These are phyloP conservation scores for Melanogrammus aeglefinus DNA, from an alignment of 2,797 vertebrate species.

Conservation along the genomic window DNA sequence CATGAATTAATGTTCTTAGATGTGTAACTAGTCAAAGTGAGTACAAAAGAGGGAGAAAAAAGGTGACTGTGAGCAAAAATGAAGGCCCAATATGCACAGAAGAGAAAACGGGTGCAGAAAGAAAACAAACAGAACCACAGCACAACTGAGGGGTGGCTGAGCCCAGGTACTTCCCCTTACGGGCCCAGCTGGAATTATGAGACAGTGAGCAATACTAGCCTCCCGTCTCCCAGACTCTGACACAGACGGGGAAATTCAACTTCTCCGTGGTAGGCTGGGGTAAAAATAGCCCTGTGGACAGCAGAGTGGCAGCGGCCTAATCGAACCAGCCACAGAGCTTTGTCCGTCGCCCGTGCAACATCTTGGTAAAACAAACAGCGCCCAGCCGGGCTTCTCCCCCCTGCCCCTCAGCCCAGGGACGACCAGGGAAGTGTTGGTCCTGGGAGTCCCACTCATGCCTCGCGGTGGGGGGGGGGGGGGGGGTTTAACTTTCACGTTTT, in stretches of 20 bases:
- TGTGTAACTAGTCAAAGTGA: conserved; percentile 19
- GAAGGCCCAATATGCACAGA: conserved; percentile 18
- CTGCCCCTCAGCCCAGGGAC: background rate
- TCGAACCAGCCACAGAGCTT: conserved; percentile 20
- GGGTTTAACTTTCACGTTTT: background rate
- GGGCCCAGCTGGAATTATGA: conserved; percentile 72
- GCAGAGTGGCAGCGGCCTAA: conserved; percentile 36
- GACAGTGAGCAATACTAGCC: conserved; percentile 71
- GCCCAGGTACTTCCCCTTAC: conserved; percentile 73
- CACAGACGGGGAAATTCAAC: conserved; percentile 75
- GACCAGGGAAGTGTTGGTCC: no score
- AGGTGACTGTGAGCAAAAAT: conserved; percentile 30
- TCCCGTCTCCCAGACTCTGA: conserved; percentile 71
- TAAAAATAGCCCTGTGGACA: conserved; percentile 62
- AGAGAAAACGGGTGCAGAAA: conserved; percentile 38
- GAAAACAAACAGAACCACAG: conserved; percentile 45
- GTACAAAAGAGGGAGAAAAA: conserved; percentile 33
- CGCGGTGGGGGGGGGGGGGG: no score
- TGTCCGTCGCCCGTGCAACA: conserved; percentile 19
- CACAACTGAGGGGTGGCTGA: conserved; percentile 64
- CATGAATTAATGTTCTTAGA: background rate
- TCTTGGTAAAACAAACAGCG: background rate
- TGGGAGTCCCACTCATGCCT: background rate
- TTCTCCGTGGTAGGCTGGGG: conserved; percentile 46
- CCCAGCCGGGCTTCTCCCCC: background rate